Conservation (phyloP, 2,113 vertebrate genomes). For the Canis aureus region DNA sequence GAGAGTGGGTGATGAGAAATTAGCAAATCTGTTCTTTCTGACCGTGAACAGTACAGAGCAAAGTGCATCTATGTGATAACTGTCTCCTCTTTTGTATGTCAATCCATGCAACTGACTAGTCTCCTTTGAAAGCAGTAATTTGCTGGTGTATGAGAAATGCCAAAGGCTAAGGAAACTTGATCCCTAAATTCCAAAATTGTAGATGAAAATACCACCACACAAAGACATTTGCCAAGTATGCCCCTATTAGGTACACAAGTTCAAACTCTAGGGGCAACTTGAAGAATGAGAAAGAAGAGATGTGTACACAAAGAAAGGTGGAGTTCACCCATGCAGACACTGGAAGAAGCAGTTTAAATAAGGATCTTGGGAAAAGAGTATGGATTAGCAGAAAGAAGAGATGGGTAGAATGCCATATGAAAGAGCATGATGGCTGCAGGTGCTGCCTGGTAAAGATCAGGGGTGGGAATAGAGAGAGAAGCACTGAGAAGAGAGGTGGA, state of each 20-base stretch:
- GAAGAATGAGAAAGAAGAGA: background rate
- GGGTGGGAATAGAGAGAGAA: background rate
- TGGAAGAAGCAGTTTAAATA: background rate
- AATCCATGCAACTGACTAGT: background rate
- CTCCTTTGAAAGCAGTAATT: background rate
- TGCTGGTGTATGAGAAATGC: background rate
- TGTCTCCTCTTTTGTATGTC: background rate
- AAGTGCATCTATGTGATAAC: background rate
- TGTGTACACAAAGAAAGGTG: background rate
- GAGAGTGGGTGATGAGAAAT: background rate
- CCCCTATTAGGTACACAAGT: background rate
- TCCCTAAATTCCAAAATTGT: background rate
- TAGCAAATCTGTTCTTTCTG: background rate
- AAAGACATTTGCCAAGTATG: background rate
- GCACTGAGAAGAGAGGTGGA: background rate
- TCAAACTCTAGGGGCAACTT: background rate
- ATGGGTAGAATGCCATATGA: too few relatives aligned
- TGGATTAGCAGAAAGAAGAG: background rate
- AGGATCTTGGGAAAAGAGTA: background rate
- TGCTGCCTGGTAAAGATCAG: background rate
- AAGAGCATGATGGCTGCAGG: background rate
- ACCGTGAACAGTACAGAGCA: background rate
- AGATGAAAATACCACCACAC: background rate
- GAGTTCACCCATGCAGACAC: background rate
- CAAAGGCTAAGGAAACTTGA: background rate